Conservation (phyloP, 2,888 invertebrate species). For the Labia minor region DNA sequence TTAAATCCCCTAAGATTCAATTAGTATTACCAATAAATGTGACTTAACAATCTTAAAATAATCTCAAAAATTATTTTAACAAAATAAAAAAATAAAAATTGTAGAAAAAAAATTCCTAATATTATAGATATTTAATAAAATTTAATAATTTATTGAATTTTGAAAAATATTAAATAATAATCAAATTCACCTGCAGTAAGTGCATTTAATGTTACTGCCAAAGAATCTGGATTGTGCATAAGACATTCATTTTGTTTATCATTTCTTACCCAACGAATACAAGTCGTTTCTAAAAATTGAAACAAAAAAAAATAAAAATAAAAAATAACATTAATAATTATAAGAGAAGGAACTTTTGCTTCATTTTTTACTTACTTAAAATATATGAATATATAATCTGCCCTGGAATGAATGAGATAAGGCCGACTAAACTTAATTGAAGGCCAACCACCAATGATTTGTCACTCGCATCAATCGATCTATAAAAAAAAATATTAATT, state of each 20-base stretch:
- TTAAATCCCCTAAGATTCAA: no score
- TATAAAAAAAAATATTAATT: conserved; percentile 29
- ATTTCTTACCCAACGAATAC: conserved; percentile 39
- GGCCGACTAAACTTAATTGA: conserved; percentile 42
- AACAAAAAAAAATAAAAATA: not conserved
- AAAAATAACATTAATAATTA: not conserved
- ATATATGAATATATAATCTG: conserved; percentile 51
- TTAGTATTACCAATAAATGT: no score
- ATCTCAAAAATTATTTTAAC: no score
- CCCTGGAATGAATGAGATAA: conserved; percentile 50
- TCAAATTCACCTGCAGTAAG: conserved; percentile 15
- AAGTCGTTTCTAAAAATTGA: conserved; percentile 35
- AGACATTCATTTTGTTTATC: conserved; percentile 22
- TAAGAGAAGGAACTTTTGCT: no score
- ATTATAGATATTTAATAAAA: no score
- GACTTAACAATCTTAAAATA: no score
- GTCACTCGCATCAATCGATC: conserved; percentile 47
- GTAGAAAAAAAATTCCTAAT: no score
- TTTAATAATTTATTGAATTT: no score
- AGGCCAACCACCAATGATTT: conserved; percentile 50
- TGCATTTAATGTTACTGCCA: not conserved
- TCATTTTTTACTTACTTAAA: conserved; percentile 38
- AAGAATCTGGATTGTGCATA: not conserved
- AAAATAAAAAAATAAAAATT: no score
- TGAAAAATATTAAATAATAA: no score